A percentile compares a stretch with the other conserved stretches of the same genome.
Evolutionary conservation across 1,140 invertebrate genomes (phyloP).

Genomic region (Drosophila repletoides): DNA sequence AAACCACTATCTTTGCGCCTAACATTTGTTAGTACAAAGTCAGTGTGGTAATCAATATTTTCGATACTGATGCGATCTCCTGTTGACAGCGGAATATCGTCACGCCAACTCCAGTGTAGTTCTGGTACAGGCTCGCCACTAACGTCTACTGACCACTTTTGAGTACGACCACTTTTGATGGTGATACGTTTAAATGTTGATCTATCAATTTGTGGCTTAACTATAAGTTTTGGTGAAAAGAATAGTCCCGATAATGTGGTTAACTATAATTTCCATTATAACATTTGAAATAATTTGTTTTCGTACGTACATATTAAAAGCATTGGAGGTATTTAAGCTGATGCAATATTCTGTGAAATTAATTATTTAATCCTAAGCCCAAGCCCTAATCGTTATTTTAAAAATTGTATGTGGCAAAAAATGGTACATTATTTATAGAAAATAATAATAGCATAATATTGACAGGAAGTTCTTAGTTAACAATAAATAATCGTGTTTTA

Average conservation of each 20-base stretch:
- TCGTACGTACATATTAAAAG: constrained; percentile 43
- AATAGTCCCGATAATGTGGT: not conserved
- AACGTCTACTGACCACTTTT: constrained; percentile 96
- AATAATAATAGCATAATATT: too few species aligned
- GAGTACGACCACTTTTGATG: constrained; percentile 95
- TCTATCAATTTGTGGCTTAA: constrained; percentile 96
- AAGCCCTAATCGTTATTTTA: not conserved
- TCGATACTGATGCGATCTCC: constrained; percentile 94
- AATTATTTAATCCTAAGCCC: not conserved
- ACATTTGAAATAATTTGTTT: not conserved
- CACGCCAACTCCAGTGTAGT: constrained; percentile 93
- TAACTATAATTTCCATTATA: not conserved
- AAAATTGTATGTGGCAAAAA: not conserved
- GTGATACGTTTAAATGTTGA: constrained; percentile 92
- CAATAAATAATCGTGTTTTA: too few species aligned
- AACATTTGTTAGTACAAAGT: constrained; percentile 92
- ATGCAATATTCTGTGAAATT: constrained; percentile 20
- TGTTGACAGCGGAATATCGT: constrained; percentile 90
- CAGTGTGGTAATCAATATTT: constrained; percentile 95
- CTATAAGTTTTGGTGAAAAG: constrained; percentile 83
- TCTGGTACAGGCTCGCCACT: constrained; percentile 94
- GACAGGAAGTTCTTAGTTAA: too few species aligned
- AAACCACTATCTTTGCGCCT: constrained; percentile 94
- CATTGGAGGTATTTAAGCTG: constrained; percentile 23
- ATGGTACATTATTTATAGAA: too few species aligned